Percentiles rank a stretch among this genome's conserved stretches.
Evolutionary conservation across 2,113 vertebrate genomes (phyloP).

Genomic region (Barbus barbus): DNA sequence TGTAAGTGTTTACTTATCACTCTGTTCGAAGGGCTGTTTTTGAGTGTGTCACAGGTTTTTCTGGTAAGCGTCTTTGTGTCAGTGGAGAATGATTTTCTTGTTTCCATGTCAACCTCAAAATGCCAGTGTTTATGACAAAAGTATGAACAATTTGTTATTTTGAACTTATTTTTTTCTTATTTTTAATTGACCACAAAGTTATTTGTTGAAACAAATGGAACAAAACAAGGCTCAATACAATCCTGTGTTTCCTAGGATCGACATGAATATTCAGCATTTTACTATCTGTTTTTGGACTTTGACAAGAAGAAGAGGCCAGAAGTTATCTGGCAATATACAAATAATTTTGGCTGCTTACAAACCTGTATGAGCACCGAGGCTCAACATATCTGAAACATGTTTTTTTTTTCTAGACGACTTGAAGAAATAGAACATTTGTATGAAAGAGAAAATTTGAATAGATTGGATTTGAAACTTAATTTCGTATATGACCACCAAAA

Average conservation of each 20-base stretch:
- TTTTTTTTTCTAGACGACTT: not conserved
- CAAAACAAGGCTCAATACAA: not conserved
- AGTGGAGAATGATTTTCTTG: not conserved
- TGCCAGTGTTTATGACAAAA: not conserved
- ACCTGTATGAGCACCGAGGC: not conserved
- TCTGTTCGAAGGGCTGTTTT: not conserved
- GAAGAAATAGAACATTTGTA: not conserved
- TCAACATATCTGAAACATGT: not conserved
- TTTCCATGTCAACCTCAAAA: slow-evolving; percentile 34
- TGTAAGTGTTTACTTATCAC: slow-evolving; percentile 41
- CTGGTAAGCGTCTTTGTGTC: slow-evolving; percentile 21
- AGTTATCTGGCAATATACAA: not conserved
- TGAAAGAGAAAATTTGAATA: too few relatives aligned
- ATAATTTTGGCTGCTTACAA: not conserved
- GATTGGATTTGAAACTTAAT: too few relatives aligned
- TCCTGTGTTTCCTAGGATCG: not conserved
- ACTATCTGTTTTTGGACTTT: not conserved
- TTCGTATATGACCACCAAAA: too few relatives aligned
- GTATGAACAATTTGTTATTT: too few relatives aligned
- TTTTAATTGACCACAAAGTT: not conserved
- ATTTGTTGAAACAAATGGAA: not conserved
- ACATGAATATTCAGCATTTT: not conserved
- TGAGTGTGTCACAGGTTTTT: slow-evolving; percentile 17
- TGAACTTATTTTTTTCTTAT: not conserved
- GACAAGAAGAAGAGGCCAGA: too few relatives aligned